Evolutionary conservation across 30 jellyfish, hydroid and myxozoan genomes (phyloP), one percentile per base, ranked within the genome.

Genomic region (Turritopsis dohrnii): DNA sequence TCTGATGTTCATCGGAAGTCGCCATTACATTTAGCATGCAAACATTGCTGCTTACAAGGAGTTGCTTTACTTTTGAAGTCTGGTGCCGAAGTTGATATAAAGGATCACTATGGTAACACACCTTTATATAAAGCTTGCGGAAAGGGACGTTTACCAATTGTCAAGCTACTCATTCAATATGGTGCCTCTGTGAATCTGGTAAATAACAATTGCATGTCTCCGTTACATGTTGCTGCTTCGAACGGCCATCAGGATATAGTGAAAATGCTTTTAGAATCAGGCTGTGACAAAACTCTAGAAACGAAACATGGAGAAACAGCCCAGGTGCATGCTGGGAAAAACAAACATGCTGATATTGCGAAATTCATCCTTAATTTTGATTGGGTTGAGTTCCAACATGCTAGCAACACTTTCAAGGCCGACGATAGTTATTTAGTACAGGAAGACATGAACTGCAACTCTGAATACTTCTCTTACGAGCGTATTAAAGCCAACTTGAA

Each of bases 21-120:
- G 16, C 96, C 96, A 21, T 76, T 89, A 84, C 96, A 89, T 75
- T 74, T 89, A 7, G 91, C 96, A 5, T 89, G 95, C 84, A 91
- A 89, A 71, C 85, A 89, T 83, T 81, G 83, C 52, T 90, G 82
- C 66, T 79, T 86, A 7, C 90, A 81, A 81, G 96, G 94, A 22
- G 94, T 89, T 54, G 81, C 90, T 54, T 52, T 76, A 52, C 75
- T 89, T 18, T 76, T 89, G 54, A 85, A 81, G 41, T 84, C 82
- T 79, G 94, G 96, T 18, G 96, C 96, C 24, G 85, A 76, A 53
- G 85, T 88, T 19, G 88, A 89, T 53, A 17, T 71, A 8, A 89
- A 85, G 28, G 96, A 89, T 65, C 71, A 73, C 21, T 72, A 80
- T 24, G 96, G 96, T 16, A 84, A 76, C 52, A 85, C 94, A 5